Evolutionary conservation across 2,113 vertebrate genomes (phyloP).

Genomic region (Proteles cristata): DNA sequence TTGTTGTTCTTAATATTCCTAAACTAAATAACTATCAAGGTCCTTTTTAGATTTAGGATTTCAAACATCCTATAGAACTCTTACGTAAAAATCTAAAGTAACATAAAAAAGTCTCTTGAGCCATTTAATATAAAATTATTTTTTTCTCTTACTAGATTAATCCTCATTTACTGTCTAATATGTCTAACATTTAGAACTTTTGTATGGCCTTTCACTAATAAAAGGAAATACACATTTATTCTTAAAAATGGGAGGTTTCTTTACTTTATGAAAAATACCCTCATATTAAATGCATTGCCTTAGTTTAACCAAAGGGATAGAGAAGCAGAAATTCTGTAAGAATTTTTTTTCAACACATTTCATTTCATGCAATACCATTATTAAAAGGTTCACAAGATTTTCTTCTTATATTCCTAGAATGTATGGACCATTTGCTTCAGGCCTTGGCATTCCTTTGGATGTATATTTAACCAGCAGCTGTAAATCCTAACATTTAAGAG

Average conservation of each 20-base stretch:
- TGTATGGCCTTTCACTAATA: not conserved
- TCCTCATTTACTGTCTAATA: not conserved
- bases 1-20: not conserved
- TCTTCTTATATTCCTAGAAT: constrained; percentile 42
- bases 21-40: not conserved
- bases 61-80: not conserved
- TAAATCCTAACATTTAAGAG: constrained; percentile 43
- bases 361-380: not conserved
- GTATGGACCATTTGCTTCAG: not conserved
- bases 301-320: constrained; percentile 27
- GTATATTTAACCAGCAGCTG: constrained; percentile 57
- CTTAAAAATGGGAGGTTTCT: not conserved
- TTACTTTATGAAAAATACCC: constrained; percentile 33
- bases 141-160: not conserved
- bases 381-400: constrained; percentile 6
- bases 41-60: constrained; percentile 32
- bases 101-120: not conserved
- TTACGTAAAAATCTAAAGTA: constrained; percentile 6
- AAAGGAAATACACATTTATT: constrained; percentile 33
- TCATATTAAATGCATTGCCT: constrained; percentile 25
- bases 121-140: not conserved
- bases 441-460: not conserved
- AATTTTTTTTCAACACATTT: constrained; percentile 24
- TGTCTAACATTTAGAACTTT: not conserved
- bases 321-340: constrained; percentile 21